Base-by-base conservation (phyloP, 2,888 invertebrate genomes). In the Serripes groenlandicus region DNA sequence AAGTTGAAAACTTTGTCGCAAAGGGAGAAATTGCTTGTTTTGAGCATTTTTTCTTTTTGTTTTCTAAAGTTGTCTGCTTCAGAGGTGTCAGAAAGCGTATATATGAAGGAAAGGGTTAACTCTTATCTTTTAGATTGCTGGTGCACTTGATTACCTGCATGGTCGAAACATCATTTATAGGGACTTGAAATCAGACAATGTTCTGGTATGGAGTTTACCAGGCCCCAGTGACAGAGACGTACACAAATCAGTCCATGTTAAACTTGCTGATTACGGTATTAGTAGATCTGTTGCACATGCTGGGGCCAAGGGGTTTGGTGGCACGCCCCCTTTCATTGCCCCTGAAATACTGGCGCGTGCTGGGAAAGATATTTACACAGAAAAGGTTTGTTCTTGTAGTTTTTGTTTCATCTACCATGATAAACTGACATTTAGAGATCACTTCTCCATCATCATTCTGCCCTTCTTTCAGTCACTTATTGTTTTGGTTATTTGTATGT, bases 341-440 rank as follows among this genome's bases (percentile, higher is more conserved):
- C 99, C 99, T 0, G 99, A 99, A 96, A 99, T 99, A 88, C 98
- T 99, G 96, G 96, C 98, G 68, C 99, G 98, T 95, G 99, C 99
- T 94, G 99, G 99, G 0, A 99, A 99, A 94, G 99, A 99, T 94
- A 99, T 99, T 91, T 99, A 99, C 91, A 99, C 99, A 0, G 99
- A 99, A 93, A 99, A 99, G 96, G 97, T 97, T 86, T 71, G 75
- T n/a, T n/a, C n/a, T n/a, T n/a, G n/a, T n/a, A n/a, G n/a, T n/a
- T n/a, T n/a, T n/a, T n/a, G n/a, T n/a, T n/a, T n/a, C n/a, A n/a
- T n/a, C n/a, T n/a, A n/a, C n/a, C n/a, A n/a, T n/a, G n/a, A n/a
- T n/a, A n/a, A n/a, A n/a, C n/a, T n/a, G n/a, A n/a, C n/a, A n/a
- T n/a, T n/a, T n/a, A n/a, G n/a, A n/a, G n/a, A n/a, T n/a, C n/a